Base-by-base conservation (phyloP, 2,113 vertebrate genomes). In the Dicentrarchus labrax region DNA sequence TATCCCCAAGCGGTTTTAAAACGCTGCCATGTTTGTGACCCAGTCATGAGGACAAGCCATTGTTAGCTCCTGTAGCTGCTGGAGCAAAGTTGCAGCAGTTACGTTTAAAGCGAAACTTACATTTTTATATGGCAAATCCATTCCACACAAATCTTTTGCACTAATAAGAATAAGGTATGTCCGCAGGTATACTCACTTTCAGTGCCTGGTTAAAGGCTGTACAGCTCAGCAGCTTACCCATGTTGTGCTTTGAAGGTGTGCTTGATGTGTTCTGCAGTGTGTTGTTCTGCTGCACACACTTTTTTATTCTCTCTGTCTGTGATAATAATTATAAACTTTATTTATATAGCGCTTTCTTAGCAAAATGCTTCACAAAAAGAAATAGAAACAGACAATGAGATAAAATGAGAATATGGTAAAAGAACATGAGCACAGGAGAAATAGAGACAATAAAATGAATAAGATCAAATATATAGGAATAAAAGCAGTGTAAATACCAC, bases 21-120 rank as follows among this genome's bases (percentile, higher is more conserved):
- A 86, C 21, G 19, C 62, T 59, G 73, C 75, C 83, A 60, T 80
- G 85, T 81, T 75, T 38, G 19, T 88, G 91, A 94, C 85, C 91
- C 53, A 13, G 59, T 82, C 81, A 60, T 85, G 69, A 88, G 88
- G 79, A 88, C 86, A 90, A 71, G 60, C 45, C 68, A 83, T 85
- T 78, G 72, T 88, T 81, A 21, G 65, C n/a, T 77, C 2, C 54
- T 81, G 54, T 60, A 56, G 80, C 76, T 47, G 64, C 68, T 74
- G 57, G 7, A 50, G 85, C 5, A 4, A 65, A 66, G 66, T 81
- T 78, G 51, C 30, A 72, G 57, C 12, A 47, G 22, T 60, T 61
- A 16, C 2, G 13, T 71, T 68, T 17, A n/a, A 53, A 3, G 17
- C 8, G 43, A 62, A 72, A 50, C 50, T 60, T 60, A 12, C 36